phyloP scores from a whole-genome alignment of 2,797 vertebrate species.

The Ceyx erithaca region DNA sequence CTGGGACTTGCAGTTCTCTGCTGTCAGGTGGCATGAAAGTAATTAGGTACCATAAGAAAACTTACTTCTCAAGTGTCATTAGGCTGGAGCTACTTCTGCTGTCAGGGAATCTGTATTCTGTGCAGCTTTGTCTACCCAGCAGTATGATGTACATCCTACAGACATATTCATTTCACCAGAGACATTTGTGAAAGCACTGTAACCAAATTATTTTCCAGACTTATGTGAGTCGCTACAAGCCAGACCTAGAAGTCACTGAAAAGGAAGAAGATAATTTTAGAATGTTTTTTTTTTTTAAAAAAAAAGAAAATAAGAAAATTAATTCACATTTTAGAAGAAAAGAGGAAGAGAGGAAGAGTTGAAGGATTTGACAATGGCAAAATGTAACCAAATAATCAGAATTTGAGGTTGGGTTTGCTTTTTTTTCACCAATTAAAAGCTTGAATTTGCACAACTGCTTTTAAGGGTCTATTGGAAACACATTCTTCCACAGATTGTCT shows the following conservation, averaged over 20 bases:
- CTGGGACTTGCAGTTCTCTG: not conserved
- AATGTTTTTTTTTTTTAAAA: not conserved
- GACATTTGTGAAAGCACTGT: conserved; percentile 73
- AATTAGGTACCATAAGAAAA: not conserved
- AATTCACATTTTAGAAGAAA: not conserved
- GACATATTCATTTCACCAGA: conserved; percentile 59
- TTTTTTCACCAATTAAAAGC: not conserved
- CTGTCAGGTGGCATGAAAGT: not conserved
- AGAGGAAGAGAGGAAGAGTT: not conserved
- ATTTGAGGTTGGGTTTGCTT: not conserved
- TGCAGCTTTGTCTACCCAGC: not conserved
- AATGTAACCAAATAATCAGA: not conserved
- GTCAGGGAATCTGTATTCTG: not conserved
- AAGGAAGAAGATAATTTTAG: conserved; percentile 20
- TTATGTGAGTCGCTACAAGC: conserved; percentile 44
- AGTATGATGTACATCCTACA: not conserved
- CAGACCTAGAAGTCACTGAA: conserved; percentile 25
- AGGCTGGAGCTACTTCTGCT: not conserved
- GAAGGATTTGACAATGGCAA: not conserved
- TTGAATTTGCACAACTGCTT: not conserved
- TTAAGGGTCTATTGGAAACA: not conserved
- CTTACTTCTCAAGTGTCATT: not conserved
- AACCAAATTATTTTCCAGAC: conserved; percentile 75
- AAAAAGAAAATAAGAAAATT: not conserved
- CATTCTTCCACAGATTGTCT: not conserved